Base-by-base conservation (phyloP, 2,113 vertebrate species). In the Epinephelus cyanopodus region DNA sequence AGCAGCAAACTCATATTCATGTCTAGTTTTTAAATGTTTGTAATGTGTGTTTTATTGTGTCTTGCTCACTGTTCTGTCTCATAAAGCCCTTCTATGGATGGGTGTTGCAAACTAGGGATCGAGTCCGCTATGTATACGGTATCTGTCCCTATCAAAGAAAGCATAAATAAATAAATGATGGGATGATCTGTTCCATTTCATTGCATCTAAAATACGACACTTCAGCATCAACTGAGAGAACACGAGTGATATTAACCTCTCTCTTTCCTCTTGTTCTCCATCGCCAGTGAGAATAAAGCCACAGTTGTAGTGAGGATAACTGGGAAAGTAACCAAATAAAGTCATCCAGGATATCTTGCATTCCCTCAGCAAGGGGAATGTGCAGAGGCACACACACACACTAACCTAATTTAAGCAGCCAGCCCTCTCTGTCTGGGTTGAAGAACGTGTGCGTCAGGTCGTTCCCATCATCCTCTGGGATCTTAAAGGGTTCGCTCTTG, bases 361-460 rank as follows among this genome's bases (percentile, higher is more conserved):
- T 73, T 74, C 61, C 52, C 29, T 69, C 62, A 17, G 54, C 67
- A 60, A n/a, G 52, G 23, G 63, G 29, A 82, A 84, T 54, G 75
- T 60, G 39, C 18, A 4, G 29, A 7, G 25, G 65, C 6, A 33
- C 58, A 76, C 29, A 25, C 27, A 23, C 60, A 64, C 42, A 96
- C 98, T 96, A 88, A 99, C 98, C 98, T 96, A 99, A 94, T 95
- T 99, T 99, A 75, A 99, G 96, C 84, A 99, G 96, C 98, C 98
- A 99, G 87, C 98, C 98, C 93, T 99, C 98, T 89, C 98, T 94
- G 93, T 99, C 98, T 2, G 98, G 98, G 90, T 99, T 99, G 94
- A 99, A 99, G 95, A 99, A 99, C 0, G 98, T 99, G 90, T 99
- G 98, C 0, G 98, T 99, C 92, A 99, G 94, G 94, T 99, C 98